Evolutionary conservation across 2,888 invertebrate genomes (phyloP), one percentile per base, ranked within the genome.

Genomic region (Pyrocoelia pectoralis): DNA sequence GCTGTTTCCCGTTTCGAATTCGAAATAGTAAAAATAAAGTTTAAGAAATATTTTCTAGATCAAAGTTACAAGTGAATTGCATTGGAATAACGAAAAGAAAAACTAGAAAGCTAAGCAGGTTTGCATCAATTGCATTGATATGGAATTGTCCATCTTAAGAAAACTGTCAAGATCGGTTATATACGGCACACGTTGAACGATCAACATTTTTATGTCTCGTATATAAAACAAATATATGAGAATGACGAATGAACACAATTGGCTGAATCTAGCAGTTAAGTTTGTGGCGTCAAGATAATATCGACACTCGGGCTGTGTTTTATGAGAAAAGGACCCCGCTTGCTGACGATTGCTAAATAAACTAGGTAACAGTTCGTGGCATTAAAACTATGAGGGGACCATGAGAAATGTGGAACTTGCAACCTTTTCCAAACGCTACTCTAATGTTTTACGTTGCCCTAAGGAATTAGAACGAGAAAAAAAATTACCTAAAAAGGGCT

Each of bases 301-400:
- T 73, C 70, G 71, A 58, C 73, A 67, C 70, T 71, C 61, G 73
- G 72, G 71, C 73, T 72, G 74, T 74, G 74, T 76, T 77, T 77
- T 77, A 77, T 76, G 75, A 68, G 68, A 65, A 68, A 64, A 68
- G 71, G 70, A 72, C 68, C 70, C 67, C 59, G 70, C 68, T 70
- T 74, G 75, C 74, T 75, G 75, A 76, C 76, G 75, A 76, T 74
- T 70, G 75, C 75, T 72, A 73, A 74, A 77, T 75, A 76, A 76
- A 74, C 74, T 74, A 76, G 74, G 75, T 75, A 76, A 74, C 75
- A 73, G 72, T 70, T 72, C 70, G 72, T 64, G 67, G 72, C 74
- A 76, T 74, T 77, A 75, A 74, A 74, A 75, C 73, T 72, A 73
- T 68, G 61, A 61, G 65, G 63, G 68, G 63, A 53, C 54, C 52